A percentile compares a stretch with the other conserved stretches of the same genome.
Evolutionary conservation across 2,113 vertebrate genomes (phyloP).

Genomic region (Oenanthe oenanthe): DNA sequence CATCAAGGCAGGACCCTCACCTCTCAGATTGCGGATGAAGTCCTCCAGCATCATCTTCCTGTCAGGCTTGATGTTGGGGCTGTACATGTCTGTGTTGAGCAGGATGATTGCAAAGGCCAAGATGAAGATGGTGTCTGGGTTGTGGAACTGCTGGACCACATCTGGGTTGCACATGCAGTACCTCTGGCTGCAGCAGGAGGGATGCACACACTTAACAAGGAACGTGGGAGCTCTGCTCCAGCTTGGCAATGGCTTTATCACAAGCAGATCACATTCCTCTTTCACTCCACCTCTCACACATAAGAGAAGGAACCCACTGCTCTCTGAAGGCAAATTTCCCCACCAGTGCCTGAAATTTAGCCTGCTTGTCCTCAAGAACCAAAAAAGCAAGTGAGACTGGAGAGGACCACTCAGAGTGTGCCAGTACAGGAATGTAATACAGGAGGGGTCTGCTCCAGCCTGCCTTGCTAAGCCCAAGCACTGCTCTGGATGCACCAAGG

Average conservation of each 20-base stretch:
- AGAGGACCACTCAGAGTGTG: background rate
- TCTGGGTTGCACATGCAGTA: constrained; percentile 99
- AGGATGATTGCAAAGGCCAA: constrained; percentile 97
- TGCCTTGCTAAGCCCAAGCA: background rate
- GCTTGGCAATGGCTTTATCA: background rate
- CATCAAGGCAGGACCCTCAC: constrained; percentile 70
- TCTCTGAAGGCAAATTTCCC: background rate
- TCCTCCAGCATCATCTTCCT: constrained; percentile 99
- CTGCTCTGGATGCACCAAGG: background rate
- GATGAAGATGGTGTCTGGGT: constrained; percentile 99
- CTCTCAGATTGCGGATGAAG: constrained; percentile 97
- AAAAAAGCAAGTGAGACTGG: background rate
- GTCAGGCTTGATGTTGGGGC: constrained; percentile 98
- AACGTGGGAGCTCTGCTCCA: background rate
- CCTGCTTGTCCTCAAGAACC: background rate
- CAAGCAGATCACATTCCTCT: background rate
- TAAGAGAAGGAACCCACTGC: background rate
- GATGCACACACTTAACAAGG: constrained; percentile 25
- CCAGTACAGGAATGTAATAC: too few species aligned
- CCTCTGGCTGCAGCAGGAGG: constrained; percentile 85
- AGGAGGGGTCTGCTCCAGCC: background rate
- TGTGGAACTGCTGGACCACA: constrained; percentile 99
- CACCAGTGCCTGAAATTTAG: background rate
- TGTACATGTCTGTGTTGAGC: constrained; percentile 99
- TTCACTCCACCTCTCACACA: background rate